Percentiles rank a stretch among this genome's conserved stretches.
phyloP scores from a whole-genome alignment of 2,888 invertebrate genomes.

The Anagyrus pseudococci region DNA sequence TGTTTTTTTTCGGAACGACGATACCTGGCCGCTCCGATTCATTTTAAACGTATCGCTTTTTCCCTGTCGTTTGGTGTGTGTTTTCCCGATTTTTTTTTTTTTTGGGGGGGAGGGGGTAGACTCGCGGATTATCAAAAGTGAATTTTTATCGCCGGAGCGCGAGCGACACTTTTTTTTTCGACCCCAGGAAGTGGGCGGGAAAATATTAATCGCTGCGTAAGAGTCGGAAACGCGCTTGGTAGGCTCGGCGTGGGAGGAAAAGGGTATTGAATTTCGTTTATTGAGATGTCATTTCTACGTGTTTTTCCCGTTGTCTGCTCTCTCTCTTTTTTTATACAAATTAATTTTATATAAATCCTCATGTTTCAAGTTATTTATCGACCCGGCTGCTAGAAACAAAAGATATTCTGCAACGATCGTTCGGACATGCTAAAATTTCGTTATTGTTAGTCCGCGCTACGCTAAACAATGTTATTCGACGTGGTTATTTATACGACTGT shows the following conservation, averaged over 20 bases:
- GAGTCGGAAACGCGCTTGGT: not conserved
- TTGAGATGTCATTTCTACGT: not conserved
- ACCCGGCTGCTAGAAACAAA: no score
- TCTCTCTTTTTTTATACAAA: not conserved
- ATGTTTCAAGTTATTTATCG: no score
- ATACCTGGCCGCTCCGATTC: constrained; percentile 1
- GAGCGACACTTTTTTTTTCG: not conserved
- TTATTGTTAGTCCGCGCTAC: no score
- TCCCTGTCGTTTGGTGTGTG: not conserved
- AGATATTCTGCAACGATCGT: no score
- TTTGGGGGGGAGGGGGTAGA: not conserved
- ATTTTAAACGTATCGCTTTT: constrained; percentile 6
- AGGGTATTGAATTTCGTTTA: not conserved
- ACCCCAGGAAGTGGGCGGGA: not conserved
- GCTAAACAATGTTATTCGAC: no score
- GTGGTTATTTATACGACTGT: no score
- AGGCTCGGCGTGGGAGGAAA: not conserved
- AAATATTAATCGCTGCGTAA: not conserved
- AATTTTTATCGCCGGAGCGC: not conserved
- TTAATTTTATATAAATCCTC: no score
- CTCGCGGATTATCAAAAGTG: constrained; percentile 11
- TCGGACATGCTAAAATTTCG: no score
- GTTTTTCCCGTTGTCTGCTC: not conserved
- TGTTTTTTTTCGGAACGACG: constrained; percentile 3
- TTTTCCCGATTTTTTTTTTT: not conserved